Evolutionary conservation across 2,113 vertebrate species (phyloP).

Genomic region (Phoenicopterus ruber): DNA sequence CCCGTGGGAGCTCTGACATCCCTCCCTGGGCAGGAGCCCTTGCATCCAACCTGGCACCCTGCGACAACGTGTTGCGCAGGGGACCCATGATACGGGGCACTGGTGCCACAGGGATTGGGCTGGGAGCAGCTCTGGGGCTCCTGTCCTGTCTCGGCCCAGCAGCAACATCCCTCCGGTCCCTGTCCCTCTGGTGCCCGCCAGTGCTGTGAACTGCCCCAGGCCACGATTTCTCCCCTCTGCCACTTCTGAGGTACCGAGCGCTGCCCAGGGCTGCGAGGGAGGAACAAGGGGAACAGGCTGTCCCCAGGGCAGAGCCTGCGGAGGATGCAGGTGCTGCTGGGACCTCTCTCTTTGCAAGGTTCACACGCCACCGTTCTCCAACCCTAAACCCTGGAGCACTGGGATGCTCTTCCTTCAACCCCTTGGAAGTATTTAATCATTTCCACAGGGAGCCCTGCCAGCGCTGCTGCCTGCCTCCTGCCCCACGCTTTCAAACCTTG

Average conservation of each 20-base stretch:
- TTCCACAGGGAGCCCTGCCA: not conserved
- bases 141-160: not conserved
- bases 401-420: not conserved
- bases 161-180: not conserved
- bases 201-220: not conserved
- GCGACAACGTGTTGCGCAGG: fast-evolving
- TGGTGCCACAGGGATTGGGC: not conserved
- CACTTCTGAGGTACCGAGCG: not conserved
- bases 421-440: not conserved
- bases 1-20: not conserved
- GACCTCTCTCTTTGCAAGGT: not conserved
- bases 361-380: not conserved
- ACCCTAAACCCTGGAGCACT: not conserved
- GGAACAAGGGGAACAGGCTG: not conserved
- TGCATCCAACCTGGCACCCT: not conserved
- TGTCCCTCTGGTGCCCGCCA: not conserved
- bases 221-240: not conserved
- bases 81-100: not conserved
- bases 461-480: not conserved
- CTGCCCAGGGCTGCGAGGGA: not conserved
- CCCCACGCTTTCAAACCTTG: not conserved
- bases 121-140: not conserved
- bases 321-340: not conserved
- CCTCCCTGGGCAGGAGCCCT: not conserved
- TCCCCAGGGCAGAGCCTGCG: not conserved